Percentiles rank a stretch among this genome's conserved stretches.
phyloP scores from a whole-genome alignment of 2,888 invertebrate genomes.

The Lepidocyrtoides sp. region DNA sequence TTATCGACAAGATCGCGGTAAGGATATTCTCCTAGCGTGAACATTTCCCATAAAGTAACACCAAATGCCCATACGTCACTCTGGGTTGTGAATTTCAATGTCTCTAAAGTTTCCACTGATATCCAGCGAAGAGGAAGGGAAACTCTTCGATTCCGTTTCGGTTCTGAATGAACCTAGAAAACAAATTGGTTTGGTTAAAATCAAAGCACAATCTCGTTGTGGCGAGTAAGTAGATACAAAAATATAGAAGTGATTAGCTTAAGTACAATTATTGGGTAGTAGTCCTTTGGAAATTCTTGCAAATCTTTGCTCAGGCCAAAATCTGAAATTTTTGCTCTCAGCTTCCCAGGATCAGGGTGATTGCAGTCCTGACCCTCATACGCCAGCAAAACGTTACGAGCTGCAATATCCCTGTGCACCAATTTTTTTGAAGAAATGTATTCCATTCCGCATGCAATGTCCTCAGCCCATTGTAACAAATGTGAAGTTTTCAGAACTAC shows the following conservation, averaged over 20 bases:
- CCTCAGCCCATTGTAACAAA: constrained; percentile 76
- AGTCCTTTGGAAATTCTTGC: constrained; percentile 23
- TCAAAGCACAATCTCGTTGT: not conserved
- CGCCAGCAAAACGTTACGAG: constrained; percentile 76
- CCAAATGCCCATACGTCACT: constrained; percentile 79
- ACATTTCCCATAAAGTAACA: constrained; percentile 75
- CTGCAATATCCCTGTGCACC: constrained; percentile 81
- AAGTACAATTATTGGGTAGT: constrained; percentile 62
- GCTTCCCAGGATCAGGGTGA: not conserved
- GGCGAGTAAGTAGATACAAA: too few relatives aligned
- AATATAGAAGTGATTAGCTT: not conserved
- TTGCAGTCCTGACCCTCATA: not conserved
- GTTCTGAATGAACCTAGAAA: not conserved
- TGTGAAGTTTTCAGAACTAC: constrained; percentile 52
- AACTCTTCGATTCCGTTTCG: not conserved
- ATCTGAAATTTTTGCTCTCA: constrained; percentile 73
- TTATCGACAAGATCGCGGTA: not conserved
- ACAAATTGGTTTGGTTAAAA: not conserved
- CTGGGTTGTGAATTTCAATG: constrained; percentile 61
- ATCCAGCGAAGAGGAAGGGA: constrained; percentile 74
- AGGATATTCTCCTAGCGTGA: constrained; percentile 67
- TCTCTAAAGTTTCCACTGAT: constrained; percentile 62
- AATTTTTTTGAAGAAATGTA: constrained; percentile 60
- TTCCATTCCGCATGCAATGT: constrained; percentile 75
- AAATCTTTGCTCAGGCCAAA: constrained; percentile 78